Evolutionary conservation across 1,140 invertebrate genomes (phyloP).

Genomic region (Drosophila lini): DNA sequence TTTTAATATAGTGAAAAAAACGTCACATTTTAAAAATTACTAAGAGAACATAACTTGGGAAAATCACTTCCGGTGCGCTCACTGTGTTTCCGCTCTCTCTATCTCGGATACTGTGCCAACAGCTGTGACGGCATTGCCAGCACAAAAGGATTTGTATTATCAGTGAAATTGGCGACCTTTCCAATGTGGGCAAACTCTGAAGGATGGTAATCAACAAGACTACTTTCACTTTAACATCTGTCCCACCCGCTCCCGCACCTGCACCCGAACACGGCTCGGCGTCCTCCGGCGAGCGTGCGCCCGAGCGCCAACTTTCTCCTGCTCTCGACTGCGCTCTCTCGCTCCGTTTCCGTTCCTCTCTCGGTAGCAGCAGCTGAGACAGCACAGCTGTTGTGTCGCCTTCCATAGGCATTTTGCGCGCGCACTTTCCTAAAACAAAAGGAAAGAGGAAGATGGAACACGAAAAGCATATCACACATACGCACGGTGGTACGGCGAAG

Average conservation of each 20-base stretch:
- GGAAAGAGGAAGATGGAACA: conserved; percentile 40
- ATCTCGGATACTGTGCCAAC: neutral
- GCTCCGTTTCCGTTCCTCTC: conserved; percentile 23
- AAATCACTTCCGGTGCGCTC: conserved; percentile 56
- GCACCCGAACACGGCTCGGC: neutral
- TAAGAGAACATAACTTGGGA: conserved; percentile 55
- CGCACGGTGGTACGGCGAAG: conserved; percentile 56
- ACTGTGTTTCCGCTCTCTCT: conserved; percentile 25
- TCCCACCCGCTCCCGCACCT: neutral
- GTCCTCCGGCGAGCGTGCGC: conserved; percentile 33
- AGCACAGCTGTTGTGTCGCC: conserved; percentile 72
- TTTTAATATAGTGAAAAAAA: neutral
- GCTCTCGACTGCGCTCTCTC: conserved; percentile 26
- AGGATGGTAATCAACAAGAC: conserved; percentile 73
- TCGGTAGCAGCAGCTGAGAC: conserved; percentile 61
- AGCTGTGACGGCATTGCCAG: conserved; percentile 60
- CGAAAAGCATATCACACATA: conserved; percentile 65
- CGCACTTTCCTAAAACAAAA: conserved; percentile 68
- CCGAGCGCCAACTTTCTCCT: conserved; percentile 31
- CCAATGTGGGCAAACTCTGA: conserved; percentile 44
- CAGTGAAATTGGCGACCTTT: conserved; percentile 81
- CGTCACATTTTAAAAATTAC: conserved; percentile 29
- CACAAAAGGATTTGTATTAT: conserved; percentile 60
- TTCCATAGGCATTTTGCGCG: conserved; percentile 70
- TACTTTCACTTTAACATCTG: conserved; percentile 75